phyloP scores from a whole-genome alignment of 1,140 invertebrate genomes.

The Drosophila pruinosa region DNA sequence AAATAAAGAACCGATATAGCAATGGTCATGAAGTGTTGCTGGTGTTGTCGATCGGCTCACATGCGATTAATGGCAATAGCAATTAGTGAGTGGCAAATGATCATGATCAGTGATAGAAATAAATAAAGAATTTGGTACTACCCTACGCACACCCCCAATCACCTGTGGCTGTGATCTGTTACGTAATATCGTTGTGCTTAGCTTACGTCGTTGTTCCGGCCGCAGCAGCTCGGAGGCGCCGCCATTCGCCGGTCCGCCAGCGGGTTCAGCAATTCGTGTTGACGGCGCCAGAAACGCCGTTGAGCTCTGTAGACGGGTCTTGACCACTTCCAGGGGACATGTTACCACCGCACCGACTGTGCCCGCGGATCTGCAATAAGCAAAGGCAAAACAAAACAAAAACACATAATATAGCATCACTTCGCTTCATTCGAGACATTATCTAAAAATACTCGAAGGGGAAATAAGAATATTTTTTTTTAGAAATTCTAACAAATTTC shows the following conservation, averaged over 20 bases:
- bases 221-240: constrained; percentile 68
- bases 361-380: constrained; percentile 91
- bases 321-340: constrained; percentile 99
- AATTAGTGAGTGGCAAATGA: constrained; percentile 9
- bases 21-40: constrained; percentile 19
- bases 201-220: constrained; percentile 83
- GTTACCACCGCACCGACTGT: constrained; percentile 98
- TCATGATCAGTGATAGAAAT: constrained; percentile 25
- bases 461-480: not conserved
- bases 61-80: constrained; percentile 6
- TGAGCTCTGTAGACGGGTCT: constrained; percentile 98
- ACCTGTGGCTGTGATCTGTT: constrained; percentile 83
- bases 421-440: not conserved
- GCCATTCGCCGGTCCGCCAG: constrained; percentile 64
- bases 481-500: not conserved
- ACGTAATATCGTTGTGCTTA: constrained; percentile 83
- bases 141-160: constrained; percentile 83
- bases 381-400: constrained; percentile 29
- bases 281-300: constrained; percentile 86
- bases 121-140: constrained; percentile 79
- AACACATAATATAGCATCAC: not conserved
- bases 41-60: not conserved
- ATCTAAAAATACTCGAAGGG: constrained; percentile 27
- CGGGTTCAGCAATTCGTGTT: constrained; percentile 81
- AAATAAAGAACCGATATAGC: not conserved